Conservation (phyloP, 2,888 invertebrate genomes). For the Neria commutata region DNA sequence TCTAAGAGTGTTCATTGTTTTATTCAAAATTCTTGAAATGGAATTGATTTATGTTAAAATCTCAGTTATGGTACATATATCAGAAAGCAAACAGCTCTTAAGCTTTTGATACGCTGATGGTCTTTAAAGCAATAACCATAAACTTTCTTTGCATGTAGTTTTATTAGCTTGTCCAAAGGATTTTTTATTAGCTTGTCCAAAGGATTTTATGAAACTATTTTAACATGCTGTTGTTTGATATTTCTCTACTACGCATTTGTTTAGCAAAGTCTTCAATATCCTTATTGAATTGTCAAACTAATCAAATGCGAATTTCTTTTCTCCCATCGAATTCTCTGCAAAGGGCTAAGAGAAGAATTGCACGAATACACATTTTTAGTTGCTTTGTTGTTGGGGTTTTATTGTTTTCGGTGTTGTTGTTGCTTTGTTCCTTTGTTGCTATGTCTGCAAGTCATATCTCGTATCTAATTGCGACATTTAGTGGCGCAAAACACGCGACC, state of each 20-base stretch:
- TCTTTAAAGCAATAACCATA: too few species aligned
- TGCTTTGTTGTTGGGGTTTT: conserved; percentile 24
- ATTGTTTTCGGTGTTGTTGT: conserved; percentile 42
- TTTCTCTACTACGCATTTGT: not conserved
- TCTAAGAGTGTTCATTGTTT: too few species aligned
- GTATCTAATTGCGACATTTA: conserved; percentile 47
- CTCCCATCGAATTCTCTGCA: conserved; percentile 38
- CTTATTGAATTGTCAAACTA: not conserved
- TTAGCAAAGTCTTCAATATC: not conserved
- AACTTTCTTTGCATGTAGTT: too few species aligned
- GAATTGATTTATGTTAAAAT: too few species aligned
- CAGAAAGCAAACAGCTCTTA: too few species aligned
- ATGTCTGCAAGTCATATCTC: conserved; percentile 38
- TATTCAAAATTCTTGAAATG: too few species aligned
- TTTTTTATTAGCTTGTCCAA: too few species aligned
- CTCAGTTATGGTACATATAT: too few species aligned
- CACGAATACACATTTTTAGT: conserved; percentile 32
- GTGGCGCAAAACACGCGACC: conserved; percentile 42
- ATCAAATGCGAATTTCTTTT: conserved; percentile 28
- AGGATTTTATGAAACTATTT: too few species aligned
- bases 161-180: too few species aligned
- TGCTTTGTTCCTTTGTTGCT: conserved; percentile 36
- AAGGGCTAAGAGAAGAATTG: too few species aligned
- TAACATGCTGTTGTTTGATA: not conserved
- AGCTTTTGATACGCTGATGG: too few species aligned